phyloP scores from a whole-genome alignment of 2,113 vertebrate species.

The Periophthalmodon schlosseri region DNA sequence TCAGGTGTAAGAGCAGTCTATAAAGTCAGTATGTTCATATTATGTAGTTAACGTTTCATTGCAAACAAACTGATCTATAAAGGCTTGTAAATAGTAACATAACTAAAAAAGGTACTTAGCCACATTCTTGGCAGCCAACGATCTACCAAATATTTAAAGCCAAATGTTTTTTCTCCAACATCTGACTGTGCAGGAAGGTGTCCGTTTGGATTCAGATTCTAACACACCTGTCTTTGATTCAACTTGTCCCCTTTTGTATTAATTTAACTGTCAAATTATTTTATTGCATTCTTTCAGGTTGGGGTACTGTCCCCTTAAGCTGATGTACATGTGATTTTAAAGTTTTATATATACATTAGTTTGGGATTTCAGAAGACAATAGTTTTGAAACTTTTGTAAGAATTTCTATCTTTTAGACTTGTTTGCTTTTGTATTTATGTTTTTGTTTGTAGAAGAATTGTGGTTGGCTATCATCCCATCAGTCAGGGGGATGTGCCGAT shows the following conservation, averaged over 20 bases:
- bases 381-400: slow-evolving; percentile 75
- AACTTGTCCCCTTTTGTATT: slow-evolving; percentile 54
- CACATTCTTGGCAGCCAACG: slow-evolving; percentile 56
- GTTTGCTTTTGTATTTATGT: slow-evolving; percentile 75
- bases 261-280: slow-evolving; percentile 81
- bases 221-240: slow-evolving; percentile 44
- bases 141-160: slow-evolving; percentile 82
- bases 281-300: slow-evolving; percentile 80
- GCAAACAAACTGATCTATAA: slow-evolving; percentile 42
- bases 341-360: slow-evolving; percentile 78
- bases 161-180: slow-evolving; percentile 59
- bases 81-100: slow-evolving; percentile 66
- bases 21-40: slow-evolving; percentile 24
- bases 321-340: slow-evolving; percentile 78
- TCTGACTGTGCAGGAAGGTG: slow-evolving; percentile 45
- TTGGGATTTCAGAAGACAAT: slow-evolving; percentile 68
- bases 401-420: slow-evolving; percentile 73
- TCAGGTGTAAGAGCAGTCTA: slow-evolving; percentile 1
- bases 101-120: slow-evolving; percentile 54
- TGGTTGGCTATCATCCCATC: slow-evolving; percentile 49
- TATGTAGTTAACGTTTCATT: slow-evolving; percentile 16
- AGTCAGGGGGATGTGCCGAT: slow-evolving; percentile 54
- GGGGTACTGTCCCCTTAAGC: slow-evolving; percentile 70
- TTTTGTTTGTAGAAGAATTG: slow-evolving; percentile 74
- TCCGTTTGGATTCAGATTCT: slow-evolving; percentile 43